Evolutionary conservation across 2,113 vertebrate species (phyloP).

Genomic region (Sitta europaea): DNA sequence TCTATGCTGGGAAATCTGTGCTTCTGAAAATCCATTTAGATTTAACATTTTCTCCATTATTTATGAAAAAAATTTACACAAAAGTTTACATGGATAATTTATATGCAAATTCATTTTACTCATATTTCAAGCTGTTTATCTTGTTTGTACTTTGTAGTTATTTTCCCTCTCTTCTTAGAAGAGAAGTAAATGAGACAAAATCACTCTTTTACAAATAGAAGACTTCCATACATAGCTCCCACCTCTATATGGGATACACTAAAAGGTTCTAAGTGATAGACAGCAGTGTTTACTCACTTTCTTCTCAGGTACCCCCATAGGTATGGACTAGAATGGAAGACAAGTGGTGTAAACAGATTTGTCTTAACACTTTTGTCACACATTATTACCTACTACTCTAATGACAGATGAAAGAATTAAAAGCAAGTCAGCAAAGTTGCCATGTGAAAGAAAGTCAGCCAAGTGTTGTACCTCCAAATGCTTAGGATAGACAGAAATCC

Average conservation of each 20-base stretch:
- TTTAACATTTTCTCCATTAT: neutral
- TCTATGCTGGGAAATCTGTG: neutral
- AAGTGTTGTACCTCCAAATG: neutral
- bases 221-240: neutral
- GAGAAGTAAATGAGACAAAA: neutral
- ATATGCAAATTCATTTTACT: neutral
- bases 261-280: accelerated
- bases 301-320: neutral
- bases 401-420: neutral
- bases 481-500: neutral
- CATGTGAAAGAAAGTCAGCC: neutral
- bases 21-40: neutral
- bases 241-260: neutral
- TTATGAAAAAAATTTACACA: neutral
- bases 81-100: neutral
- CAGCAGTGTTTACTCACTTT: neutral
- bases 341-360: neutral
- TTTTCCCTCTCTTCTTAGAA: neutral
- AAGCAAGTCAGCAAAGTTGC: neutral
- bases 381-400: neutral
- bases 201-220: neutral
- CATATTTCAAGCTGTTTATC: neutral
- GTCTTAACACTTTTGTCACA: neutral
- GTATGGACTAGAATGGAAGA: neutral
- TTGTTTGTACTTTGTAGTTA: neutral